Evolutionary conservation across 2,888 invertebrate species (phyloP).

Genomic region (Sipha maydis): DNA sequence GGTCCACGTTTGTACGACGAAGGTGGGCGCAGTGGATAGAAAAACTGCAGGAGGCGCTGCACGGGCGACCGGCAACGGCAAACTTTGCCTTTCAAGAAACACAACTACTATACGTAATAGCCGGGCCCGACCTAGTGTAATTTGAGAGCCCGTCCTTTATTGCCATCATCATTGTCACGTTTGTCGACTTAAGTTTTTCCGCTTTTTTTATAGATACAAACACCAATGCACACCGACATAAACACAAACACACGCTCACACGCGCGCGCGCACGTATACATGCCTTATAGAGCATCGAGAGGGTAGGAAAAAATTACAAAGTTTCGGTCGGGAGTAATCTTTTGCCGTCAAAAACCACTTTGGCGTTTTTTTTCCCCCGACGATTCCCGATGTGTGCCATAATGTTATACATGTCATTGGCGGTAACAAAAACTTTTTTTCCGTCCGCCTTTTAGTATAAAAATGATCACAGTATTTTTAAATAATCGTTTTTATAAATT

Average conservation of each 20-base stretch:
- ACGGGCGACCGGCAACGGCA: neutral
- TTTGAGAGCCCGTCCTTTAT: slow-evolving; percentile 46
- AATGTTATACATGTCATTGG: neutral
- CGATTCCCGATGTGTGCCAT: neutral
- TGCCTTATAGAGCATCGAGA: neutral
- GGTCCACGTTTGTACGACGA: neutral
- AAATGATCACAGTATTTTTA: neutral
- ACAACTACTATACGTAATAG: slow-evolving; percentile 2
- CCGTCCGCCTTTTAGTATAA: neutral
- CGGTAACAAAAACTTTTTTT: neutral
- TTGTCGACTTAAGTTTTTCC: slow-evolving; percentile 55
- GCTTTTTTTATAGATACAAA: neutral
- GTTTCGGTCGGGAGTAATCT: slow-evolving; percentile 43
- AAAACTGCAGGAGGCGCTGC: neutral
- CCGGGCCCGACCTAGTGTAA: slow-evolving; percentile 13
- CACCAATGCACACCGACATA: neutral
- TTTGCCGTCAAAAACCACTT: slow-evolving; percentile 58
- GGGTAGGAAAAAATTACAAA: slow-evolving; percentile 40
- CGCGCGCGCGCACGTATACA: neutral
- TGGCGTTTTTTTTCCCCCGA: neutral
- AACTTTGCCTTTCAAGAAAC: neutral
- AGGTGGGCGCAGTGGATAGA: neutral
- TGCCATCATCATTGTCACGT: slow-evolving; percentile 55
- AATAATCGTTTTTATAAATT: neutral
- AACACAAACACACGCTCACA: neutral